Conservation (phyloP, 2,113 vertebrate genomes). For the Stigmatopora nigra region DNA sequence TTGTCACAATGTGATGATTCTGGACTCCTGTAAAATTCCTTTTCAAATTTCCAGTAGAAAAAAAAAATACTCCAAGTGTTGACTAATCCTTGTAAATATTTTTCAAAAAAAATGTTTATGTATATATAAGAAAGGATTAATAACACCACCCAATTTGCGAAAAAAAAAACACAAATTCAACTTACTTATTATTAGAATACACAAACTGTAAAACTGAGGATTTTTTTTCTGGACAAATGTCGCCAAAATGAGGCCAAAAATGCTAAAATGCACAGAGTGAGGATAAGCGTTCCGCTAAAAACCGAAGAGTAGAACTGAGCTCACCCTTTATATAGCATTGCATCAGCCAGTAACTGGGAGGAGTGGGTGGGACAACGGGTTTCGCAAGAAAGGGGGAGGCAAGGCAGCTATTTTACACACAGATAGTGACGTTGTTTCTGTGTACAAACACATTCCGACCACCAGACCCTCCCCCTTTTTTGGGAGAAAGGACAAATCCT, state of each 20-base stretch:
- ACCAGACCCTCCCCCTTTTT: neutral
- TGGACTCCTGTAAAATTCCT: constrained; percentile 36
- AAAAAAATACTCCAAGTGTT: constrained; percentile 6
- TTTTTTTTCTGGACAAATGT: neutral
- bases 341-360: constrained; percentile 54
- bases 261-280: constrained; percentile 6
- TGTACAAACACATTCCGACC: constrained; percentile 58
- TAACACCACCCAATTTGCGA: neutral
- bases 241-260: neutral
- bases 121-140: no score
- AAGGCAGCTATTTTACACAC: constrained; percentile 22
- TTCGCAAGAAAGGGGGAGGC: neutral
- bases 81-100: neutral
- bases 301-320: constrained; percentile 27
- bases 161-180: neutral
- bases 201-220: neutral
- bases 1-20: constrained; percentile 14
- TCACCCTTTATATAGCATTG: constrained; percentile 60
- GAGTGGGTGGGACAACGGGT: neutral
- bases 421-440: constrained; percentile 40
- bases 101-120: neutral
- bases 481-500: constrained; percentile 7
- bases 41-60: neutral
- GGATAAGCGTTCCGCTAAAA: constrained; percentile 22
- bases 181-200: constrained; percentile 1